Percentiles rank a stretch among this genome's conserved stretches.
Evolutionary conservation across 1,140 invertebrate species (phyloP).

Genomic region (Bombus turneri): DNA sequence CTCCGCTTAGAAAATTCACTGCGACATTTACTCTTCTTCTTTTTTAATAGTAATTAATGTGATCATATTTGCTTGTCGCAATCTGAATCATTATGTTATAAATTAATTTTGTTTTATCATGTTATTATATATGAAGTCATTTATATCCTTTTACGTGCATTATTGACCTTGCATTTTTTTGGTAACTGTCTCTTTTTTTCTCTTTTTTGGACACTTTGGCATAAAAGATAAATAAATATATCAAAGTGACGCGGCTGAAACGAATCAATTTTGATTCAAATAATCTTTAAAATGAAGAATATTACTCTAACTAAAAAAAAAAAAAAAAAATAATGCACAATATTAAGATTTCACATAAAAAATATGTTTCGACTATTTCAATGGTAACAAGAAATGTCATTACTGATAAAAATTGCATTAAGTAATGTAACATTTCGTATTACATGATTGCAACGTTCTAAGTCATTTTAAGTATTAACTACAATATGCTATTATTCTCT

Average conservation of each 20-base stretch:
- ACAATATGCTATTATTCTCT: slow-evolving; percentile 26
- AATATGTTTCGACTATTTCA: not conserved
- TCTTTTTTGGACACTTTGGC: not conserved
- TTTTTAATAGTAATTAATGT: not conserved
- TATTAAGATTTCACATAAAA: not conserved
- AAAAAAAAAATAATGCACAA: not conserved
- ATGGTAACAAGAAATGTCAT: slow-evolving; percentile 8
- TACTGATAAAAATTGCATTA: slow-evolving; percentile 21
- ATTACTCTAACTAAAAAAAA: not conserved
- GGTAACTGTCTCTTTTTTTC: not conserved
- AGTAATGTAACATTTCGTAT: slow-evolving; percentile 31
- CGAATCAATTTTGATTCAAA: not conserved
- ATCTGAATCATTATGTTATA: not conserved
- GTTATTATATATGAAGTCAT: slow-evolving; percentile 20
- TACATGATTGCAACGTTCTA: slow-evolving; percentile 32
- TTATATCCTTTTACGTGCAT: slow-evolving; percentile 35
- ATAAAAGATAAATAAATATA: slow-evolving; percentile 14
- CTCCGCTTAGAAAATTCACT: slow-evolving; percentile 39
- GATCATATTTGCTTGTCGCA: not conserved
- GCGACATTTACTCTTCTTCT: slow-evolving; percentile 8
- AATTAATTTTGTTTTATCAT: slow-evolving; percentile 27
- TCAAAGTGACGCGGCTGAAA: not conserved
- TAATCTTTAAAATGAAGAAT: not conserved
- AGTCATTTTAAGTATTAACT: slow-evolving; percentile 32
- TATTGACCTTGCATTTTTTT: slow-evolving; percentile 30